phyloP scores from a whole-genome alignment of 2,888 invertebrate species.

The Odontocerum albicorne region DNA sequence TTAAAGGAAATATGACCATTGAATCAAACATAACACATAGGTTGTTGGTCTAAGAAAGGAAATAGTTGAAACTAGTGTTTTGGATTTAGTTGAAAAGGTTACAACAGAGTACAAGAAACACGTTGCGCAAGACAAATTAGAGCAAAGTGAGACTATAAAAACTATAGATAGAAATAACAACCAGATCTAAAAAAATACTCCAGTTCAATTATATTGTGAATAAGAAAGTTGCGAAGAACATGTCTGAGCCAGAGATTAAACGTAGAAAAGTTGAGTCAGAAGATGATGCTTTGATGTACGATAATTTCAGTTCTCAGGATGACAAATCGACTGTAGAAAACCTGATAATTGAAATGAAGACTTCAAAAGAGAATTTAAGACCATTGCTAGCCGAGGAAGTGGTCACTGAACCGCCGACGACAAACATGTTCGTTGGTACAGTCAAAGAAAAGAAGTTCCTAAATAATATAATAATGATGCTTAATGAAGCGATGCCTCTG shows the following conservation, averaged over 20 bases:
- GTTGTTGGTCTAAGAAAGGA: too few relatives aligned
- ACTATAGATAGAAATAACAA: too few relatives aligned
- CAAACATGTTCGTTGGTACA: constrained; percentile 62
- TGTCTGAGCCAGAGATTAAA: constrained; percentile 25
- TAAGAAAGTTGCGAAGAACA: too few relatives aligned
- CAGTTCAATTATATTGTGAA: too few relatives aligned
- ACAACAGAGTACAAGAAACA: too few relatives aligned
- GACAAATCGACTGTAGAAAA: constrained; percentile 7
- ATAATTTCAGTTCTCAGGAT: not conserved
- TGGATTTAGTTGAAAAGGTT: too few relatives aligned
- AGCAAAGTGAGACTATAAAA: too few relatives aligned
- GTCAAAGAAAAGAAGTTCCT: constrained; percentile 66
- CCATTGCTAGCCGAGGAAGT: constrained; percentile 61
- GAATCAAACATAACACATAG: too few relatives aligned
- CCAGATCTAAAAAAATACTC: too few relatives aligned
- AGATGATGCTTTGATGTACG: constrained; percentile 4
- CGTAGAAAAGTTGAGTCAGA: constrained; percentile 8
- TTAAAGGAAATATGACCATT: too few relatives aligned
- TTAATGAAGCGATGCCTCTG: constrained; percentile 63
- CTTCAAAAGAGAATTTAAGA: constrained; percentile 44
- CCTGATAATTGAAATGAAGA: constrained; percentile 11
- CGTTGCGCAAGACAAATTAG: too few relatives aligned
- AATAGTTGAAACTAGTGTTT: too few relatives aligned
- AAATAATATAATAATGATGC: constrained; percentile 61
- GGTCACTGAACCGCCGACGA: constrained; percentile 50